These are phyloP conservation scores for Deroptyus accipitrinus DNA, from an alignment of 2,113 vertebrate species.

Conservation along the genomic window DNA sequence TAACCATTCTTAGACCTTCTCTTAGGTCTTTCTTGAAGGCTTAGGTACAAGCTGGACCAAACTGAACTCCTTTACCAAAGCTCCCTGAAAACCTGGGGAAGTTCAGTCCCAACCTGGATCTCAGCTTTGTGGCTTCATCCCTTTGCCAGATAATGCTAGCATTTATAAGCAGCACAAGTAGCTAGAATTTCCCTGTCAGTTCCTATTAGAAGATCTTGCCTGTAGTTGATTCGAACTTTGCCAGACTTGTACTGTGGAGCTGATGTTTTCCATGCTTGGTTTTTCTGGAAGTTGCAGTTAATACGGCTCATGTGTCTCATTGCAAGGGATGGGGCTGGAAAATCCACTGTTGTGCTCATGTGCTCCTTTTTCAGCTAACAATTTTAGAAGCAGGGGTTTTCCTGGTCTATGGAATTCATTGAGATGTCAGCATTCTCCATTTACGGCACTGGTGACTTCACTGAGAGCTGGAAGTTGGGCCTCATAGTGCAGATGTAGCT, in stretches of 20 bases:
- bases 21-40: not conserved
- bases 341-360: not conserved
- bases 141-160: not conserved
- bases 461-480: not conserved
- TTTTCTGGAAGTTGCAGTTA: not conserved
- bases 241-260: conserved; percentile 19
- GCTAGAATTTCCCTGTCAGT: conserved; percentile 56
- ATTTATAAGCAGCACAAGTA: conserved; percentile 30
- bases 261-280: conserved; percentile 32
- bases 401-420: not conserved
- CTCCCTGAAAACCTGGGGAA: not conserved
- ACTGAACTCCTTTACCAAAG: not conserved
- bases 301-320: not conserved
- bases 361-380: not conserved
- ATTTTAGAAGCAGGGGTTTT: not conserved
- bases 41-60: not conserved
- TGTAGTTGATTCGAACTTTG: conserved; percentile 40
- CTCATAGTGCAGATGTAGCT: not conserved
- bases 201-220: conserved; percentile 41
- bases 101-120: not conserved
- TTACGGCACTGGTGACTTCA: not conserved
- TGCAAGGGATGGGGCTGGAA: conserved; percentile 12
- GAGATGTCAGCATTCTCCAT: not conserved
- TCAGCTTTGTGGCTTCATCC: not conserved
- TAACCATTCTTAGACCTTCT: not conserved